phyloP scores from a whole-genome alignment of 2,888 invertebrate genomes.

The Empis livida region DNA sequence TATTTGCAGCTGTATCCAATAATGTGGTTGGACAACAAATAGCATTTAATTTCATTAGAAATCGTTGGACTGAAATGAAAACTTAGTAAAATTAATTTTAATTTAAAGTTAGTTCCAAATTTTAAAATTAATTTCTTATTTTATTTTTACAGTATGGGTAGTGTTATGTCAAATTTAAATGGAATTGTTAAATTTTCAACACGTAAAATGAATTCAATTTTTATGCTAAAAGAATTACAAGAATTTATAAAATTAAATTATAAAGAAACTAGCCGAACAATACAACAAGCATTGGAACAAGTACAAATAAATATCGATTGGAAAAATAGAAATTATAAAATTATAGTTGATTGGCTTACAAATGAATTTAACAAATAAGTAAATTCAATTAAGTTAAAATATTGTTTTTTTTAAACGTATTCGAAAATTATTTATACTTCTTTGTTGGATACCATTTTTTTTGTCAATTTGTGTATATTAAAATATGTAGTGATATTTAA shows the following conservation, averaged over 20 bases:
- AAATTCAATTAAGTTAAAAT: background rate
- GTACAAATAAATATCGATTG: constrained; percentile 72
- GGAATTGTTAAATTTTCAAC: constrained; percentile 61
- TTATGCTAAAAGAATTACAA: constrained; percentile 62
- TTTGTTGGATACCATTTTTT: no score
- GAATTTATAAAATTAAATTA: constrained; percentile 50
- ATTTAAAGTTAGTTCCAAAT: background rate
- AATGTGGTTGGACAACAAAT: constrained; percentile 72
- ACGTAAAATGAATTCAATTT: constrained; percentile 57
- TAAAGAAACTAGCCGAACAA: constrained; percentile 57
- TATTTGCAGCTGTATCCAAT: constrained; percentile 61
- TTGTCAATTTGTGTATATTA: no score
- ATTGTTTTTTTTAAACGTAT: background rate
- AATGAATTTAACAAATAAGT: constrained; percentile 11
- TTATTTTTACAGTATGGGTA: constrained; percentile 48
- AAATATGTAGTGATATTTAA: no score
- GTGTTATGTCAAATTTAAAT: constrained; percentile 53
- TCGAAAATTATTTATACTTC: no score
- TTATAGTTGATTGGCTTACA: constrained; percentile 61
- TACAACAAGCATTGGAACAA: constrained; percentile 68
- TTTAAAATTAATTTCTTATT: background rate
- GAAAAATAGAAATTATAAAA: constrained; percentile 62
- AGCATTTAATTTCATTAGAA: constrained; percentile 63
- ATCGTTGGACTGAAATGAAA: constrained; percentile 58
- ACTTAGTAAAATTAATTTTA: constrained; percentile 50